These are phyloP conservation scores for Bombycilla garrulus DNA, from an alignment of 2,113 vertebrate species.

Conservation along the genomic window DNA sequence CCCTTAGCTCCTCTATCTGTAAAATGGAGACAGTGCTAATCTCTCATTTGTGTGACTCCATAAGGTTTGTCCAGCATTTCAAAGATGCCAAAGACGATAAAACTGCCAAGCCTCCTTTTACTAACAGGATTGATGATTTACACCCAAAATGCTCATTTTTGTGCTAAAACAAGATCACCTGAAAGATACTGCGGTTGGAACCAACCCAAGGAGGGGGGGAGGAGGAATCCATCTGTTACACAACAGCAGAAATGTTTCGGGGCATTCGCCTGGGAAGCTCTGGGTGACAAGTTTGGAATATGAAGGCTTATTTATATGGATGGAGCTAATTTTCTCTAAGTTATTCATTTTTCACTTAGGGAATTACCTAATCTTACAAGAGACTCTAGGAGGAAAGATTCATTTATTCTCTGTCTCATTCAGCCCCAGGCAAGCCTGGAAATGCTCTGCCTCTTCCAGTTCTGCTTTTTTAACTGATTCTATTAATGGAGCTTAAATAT, in stretches of 20 bases:
- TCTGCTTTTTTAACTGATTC: slow-evolving; percentile 1
- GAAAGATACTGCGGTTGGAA: slow-evolving; percentile 51
- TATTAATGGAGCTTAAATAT: neutral
- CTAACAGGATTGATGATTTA: slow-evolving; percentile 31
- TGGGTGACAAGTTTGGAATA: slow-evolving; percentile 21
- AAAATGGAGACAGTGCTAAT: slow-evolving; percentile 26
- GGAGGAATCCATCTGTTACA: slow-evolving; percentile 66
- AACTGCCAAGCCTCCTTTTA: slow-evolving; percentile 4
- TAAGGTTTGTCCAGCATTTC: slow-evolving; percentile 15
- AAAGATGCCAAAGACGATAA: slow-evolving; percentile 30
- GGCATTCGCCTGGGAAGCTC: slow-evolving; percentile 35
- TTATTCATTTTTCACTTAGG: slow-evolving; percentile 51
- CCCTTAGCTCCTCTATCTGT: neutral
- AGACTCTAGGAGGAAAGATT: slow-evolving; percentile 17
- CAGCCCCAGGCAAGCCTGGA: slow-evolving; percentile 33
- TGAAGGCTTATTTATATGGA: slow-evolving; percentile 52
- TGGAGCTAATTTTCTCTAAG: slow-evolving; percentile 48
- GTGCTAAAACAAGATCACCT: slow-evolving; percentile 64
- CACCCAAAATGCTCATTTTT: slow-evolving; percentile 56
- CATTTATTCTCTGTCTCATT: slow-evolving; percentile 43
- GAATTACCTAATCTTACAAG: slow-evolving; percentile 50
- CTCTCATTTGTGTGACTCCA: neutral
- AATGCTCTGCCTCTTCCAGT: slow-evolving; percentile 20
- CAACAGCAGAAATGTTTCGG: slow-evolving; percentile 38
- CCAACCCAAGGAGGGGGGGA: slow-evolving; percentile 15